Evolutionary conservation across 2,113 vertebrate species (phyloP).

Genomic region (Mastomys coucha): DNA sequence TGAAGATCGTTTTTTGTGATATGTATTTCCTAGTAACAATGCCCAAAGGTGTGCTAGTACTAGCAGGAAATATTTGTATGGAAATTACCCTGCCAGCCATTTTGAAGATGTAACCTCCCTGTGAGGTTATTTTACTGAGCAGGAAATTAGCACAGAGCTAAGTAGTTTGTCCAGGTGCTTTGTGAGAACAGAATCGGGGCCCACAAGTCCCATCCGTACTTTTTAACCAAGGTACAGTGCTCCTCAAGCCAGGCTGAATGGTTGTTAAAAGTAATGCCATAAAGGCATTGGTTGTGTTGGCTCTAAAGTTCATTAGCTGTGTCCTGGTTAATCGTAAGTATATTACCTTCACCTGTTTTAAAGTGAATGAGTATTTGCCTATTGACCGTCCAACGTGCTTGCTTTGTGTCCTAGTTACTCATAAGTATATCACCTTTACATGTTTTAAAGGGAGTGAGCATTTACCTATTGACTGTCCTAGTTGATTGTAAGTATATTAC

Average conservation of each 20-base stretch:
- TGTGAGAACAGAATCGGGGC: constrained; percentile 8
- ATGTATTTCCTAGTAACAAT: constrained; percentile 13
- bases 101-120: background rate
- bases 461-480: constrained; percentile 70
- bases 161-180: constrained; percentile 7
- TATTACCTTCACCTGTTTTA: constrained; percentile 33
- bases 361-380: background rate
- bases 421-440: background rate
- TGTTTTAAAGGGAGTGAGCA: constrained; percentile 12
- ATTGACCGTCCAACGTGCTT: constrained; percentile 71
- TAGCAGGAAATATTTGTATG: background rate
- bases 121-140: background rate
- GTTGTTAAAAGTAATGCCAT: constrained; percentile 61
- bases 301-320: background rate
- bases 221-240: background rate
- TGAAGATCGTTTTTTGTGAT: background rate
- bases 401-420: constrained; percentile 43
- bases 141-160: constrained; percentile 16
- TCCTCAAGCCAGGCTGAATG: constrained; percentile 43
- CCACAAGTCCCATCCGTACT: background rate
- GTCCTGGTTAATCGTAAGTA: background rate
- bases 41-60: background rate
- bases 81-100: constrained; percentile 2
- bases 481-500: background rate
- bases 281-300: constrained; percentile 10